Base-by-base conservation (phyloP, 2,113 vertebrate genomes). In the Synchiropus splendidus region DNA sequence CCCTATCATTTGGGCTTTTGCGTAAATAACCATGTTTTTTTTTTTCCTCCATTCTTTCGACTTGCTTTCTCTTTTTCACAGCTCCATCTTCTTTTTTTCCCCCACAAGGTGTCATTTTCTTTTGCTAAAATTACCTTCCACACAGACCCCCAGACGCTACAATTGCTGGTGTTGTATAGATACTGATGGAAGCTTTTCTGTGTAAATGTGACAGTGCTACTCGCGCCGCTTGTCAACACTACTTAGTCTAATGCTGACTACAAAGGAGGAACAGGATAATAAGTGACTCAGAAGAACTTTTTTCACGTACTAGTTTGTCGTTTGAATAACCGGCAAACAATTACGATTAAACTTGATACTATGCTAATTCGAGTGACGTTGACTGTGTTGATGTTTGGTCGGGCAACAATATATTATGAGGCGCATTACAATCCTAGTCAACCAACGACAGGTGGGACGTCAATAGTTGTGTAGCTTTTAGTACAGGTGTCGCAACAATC, bases 111-210 rank as follows among this genome's bases (percentile, higher is more conserved):
- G 74, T 85, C 73, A 81, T 85, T 84, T 83, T 83, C 76, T 78
- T 83, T 83, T 69, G 68, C 79, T 78, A 74, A 84, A 83, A 84
- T 85, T 81, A 77, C 82, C 74, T 82, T 77, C 77, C 58, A 75
- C 51, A 47, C 67, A 76, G 70, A 77, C 81, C 78, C 71, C 64
- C 57, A 68, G 80, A 72, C 38, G 54, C 72, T 57, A 68, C 74
- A 82, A 82, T 83, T 75, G 77, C 54, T 44, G 53, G 70, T 69
- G 78, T 74, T 81, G 72, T 77, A 82, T 76, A 74, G 84, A 84
- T 85, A 77, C 81, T 82, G 83, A 86, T 81, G 78, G 75, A 80
- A 69, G 77, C 66, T 61, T 80, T 71, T 83, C 54, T 64, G 42
- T 65, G 53, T 61, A 61, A 75, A 75, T 58, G 51, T 63, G 65